Base-by-base conservation (phyloP, 30 jellyfish, hydroid and myxozoan genomes). In the Chironex yamaguchii region DNA sequence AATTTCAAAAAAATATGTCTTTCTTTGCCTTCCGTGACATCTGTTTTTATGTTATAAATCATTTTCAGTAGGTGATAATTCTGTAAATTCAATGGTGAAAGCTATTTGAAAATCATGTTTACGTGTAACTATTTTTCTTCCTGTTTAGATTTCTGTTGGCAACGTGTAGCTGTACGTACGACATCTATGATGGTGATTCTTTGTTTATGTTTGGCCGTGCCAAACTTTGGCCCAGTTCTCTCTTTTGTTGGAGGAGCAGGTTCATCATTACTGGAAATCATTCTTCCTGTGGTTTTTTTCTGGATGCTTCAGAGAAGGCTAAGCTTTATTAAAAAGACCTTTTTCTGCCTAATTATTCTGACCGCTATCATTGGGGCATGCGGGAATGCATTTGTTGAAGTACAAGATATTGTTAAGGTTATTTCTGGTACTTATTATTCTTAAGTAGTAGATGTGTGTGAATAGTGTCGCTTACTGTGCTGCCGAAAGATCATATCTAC, bases 211-310 rank as follows among this genome's bases (percentile, higher is more conserved):
- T 85, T 85, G 26, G 89, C 89, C 30, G 91, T 94, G 1, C 99
- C 99, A 22, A 89, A 34, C 78, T 94, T 94, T 71, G 99, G 97
- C 54, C 99, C 99, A 72, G 99, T 94, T 49, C 96, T 94, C 24
- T 89, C 97, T 1, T 85, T 94, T 23, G 97, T 92, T 24, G 99
- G 99, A 34, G 99, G 99, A 33, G 75, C 96, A 1, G 76, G 89
- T 22, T 92, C 82, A 67, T 88, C 87, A 4, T 90, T 94, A 2
- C 90, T 94, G 0, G 86, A 84, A 51, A 62, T 94, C 50, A 84
- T 94, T 3, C 83, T 88, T 29, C 99, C 99, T 14, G 65, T 94
- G 65, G 87, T 94, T 6, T 86, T 94, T 75, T 94, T 87, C 77
- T 72, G 91, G 52, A 71, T 86, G 52, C 86, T 94, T 78, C 84